Conservation (phyloP, 53 echinoderm and acorn worm genomes). For the Patiria pectinifera region DNA sequence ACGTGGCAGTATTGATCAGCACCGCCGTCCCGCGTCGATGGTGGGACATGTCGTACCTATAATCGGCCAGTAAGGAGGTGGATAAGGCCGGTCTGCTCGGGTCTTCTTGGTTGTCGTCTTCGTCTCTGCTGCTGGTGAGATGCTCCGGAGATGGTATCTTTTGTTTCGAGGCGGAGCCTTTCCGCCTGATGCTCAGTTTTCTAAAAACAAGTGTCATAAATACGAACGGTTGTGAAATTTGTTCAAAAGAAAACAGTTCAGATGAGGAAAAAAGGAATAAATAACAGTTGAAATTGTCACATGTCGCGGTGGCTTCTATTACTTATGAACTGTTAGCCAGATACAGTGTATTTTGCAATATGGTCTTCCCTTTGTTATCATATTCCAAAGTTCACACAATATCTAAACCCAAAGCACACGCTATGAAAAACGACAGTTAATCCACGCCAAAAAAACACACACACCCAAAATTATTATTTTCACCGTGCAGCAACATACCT, state of each 20-base stretch:
- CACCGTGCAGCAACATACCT: slow-evolving; percentile 1
- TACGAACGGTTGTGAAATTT: no score
- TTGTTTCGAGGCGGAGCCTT: slow-evolving; percentile 5
- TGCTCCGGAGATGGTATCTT: slow-evolving; percentile 34
- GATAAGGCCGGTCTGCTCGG: slow-evolving; percentile 10
- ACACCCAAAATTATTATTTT: background rate
- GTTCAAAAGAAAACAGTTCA: no score
- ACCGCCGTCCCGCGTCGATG: slow-evolving; percentile 67
- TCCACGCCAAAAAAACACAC: background rate
- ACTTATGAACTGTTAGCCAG: background rate
- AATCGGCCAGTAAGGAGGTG: slow-evolving; percentile 51
- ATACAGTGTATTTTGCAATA: no score
- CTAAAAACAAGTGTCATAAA: background rate
- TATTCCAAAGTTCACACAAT: background rate
- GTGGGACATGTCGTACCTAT: slow-evolving; percentile 72
- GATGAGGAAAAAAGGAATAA: background rate
- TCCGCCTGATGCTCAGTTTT: background rate
- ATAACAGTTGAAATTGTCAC: background rate
- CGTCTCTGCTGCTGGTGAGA: background rate
- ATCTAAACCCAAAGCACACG: background rate
- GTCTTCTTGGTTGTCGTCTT: background rate
- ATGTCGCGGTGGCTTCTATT: background rate
- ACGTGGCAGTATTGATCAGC: slow-evolving; percentile 74
- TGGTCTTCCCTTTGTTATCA: background rate
- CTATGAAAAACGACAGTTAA: background rate